Conservation (phyloP, 1,140 invertebrate genomes). For the Trichonephila clavata region DNA sequence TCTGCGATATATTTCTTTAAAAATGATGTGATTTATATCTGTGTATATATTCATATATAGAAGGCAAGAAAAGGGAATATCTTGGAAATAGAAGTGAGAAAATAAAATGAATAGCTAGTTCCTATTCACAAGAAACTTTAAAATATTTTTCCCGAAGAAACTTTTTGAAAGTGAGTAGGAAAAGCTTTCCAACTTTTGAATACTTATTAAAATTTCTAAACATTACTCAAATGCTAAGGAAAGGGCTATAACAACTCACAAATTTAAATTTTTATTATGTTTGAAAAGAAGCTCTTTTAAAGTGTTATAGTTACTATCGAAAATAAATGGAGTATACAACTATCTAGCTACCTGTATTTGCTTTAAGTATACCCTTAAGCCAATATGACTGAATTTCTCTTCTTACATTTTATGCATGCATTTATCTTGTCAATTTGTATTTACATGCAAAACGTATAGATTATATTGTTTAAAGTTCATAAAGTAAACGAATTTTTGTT, state of each 20-base stretch:
- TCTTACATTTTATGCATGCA: too few species aligned
- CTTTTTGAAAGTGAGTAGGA: slow-evolving; percentile 33
- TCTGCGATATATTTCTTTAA: slow-evolving; percentile 51
- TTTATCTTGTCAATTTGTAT: too few species aligned
- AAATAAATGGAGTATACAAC: too few species aligned
- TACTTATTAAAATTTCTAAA: slow-evolving; percentile 53
- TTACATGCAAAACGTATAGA: too few species aligned
- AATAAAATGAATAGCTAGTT: slow-evolving; percentile 63
- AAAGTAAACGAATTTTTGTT: too few species aligned
- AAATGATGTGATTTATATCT: slow-evolving; percentile 56
- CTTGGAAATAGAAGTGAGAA: background rate
- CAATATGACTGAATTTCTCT: too few species aligned
- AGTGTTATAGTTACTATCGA: too few species aligned
- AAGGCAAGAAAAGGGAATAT: background rate
- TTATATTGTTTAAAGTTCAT: too few species aligned
- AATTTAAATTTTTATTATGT: background rate
- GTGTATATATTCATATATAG: slow-evolving; percentile 58
- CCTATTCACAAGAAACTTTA: slow-evolving; percentile 46
- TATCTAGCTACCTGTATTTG: too few species aligned
- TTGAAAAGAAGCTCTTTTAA: background rate
- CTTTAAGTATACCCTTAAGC: too few species aligned
- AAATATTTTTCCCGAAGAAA: slow-evolving; percentile 15
- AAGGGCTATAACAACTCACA: background rate
- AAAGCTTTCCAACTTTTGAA: slow-evolving; percentile 53
- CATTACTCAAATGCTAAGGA: background rate